phyloP scores from a whole-genome alignment of 2,888 invertebrate species.

The Nomada ruficornis region DNA sequence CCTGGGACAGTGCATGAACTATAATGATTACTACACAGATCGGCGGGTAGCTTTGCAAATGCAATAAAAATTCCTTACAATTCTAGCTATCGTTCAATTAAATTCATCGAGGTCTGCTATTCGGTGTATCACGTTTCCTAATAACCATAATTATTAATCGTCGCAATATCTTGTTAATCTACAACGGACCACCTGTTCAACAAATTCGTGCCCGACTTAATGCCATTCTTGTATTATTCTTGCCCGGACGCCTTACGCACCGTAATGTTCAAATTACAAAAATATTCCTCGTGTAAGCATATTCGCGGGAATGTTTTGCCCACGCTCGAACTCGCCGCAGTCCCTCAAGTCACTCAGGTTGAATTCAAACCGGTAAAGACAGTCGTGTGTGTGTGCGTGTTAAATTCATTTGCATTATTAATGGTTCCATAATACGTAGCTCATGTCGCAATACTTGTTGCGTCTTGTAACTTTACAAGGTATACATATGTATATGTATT shows the following conservation, averaged over 20 bases:
- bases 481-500: background rate
- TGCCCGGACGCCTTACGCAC: background rate
- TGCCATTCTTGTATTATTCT: background rate
- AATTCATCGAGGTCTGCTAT: too few species aligned
- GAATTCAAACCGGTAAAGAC: slow-evolving; percentile 32
- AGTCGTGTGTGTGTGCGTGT: background rate
- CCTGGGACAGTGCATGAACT: too few species aligned
- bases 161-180: background rate
- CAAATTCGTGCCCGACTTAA: background rate
- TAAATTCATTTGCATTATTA: slow-evolving; percentile 50
- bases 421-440: slow-evolving; percentile 28
- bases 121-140: background rate
- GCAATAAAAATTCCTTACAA: too few species aligned
- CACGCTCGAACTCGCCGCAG: background rate
- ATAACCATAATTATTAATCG: background rate
- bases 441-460: slow-evolving; percentile 25
- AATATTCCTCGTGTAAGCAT: background rate
- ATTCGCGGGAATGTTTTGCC: background rate
- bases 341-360: slow-evolving; percentile 1
- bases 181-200: background rate
- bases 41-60: too few species aligned
- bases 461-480: slow-evolving; percentile 23
- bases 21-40: too few species aligned
- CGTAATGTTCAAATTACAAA: background rate
- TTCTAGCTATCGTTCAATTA: too few species aligned